Percentiles rank a stretch among this genome's conserved stretches.
phyloP scores from a whole-genome alignment of 2,113 vertebrate species.

The Phrynosoma platyrhinos region DNA sequence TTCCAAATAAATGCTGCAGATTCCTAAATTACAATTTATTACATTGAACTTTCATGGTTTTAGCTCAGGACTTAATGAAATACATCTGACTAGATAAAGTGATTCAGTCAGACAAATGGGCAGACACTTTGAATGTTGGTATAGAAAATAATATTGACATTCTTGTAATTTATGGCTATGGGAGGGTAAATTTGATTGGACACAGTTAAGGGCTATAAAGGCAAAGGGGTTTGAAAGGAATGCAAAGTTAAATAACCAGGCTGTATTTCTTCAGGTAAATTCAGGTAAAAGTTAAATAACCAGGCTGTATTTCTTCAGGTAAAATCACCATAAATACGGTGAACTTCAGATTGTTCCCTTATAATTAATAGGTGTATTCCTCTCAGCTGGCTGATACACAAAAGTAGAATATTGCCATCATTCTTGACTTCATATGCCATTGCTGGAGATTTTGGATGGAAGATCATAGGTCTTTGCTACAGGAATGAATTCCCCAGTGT shows the following conservation, averaged over 20 bases:
- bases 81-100: neutral
- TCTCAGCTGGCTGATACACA: constrained; percentile 30
- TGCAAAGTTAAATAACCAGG: neutral
- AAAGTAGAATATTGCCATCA: constrained; percentile 28
- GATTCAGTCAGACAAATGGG: neutral
- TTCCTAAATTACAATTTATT: neutral
- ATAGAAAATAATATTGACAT: neutral
- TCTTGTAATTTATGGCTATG: neutral
- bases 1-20: neutral
- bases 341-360: constrained; percentile 15
- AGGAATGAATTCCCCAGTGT: constrained; percentile 47
- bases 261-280: constrained; percentile 48
- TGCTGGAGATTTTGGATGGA: constrained; percentile 49
- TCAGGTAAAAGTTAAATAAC: neutral
- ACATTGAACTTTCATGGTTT: neutral
- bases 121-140: neutral
- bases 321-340: constrained; percentile 25
- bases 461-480: constrained; percentile 59
- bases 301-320: constrained; percentile 21
- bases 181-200: neutral
- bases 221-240: constrained; percentile 5
- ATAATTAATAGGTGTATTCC: neutral
- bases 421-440: constrained; percentile 43
- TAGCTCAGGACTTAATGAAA: neutral
- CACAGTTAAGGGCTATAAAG: too few relatives aligned